Base-by-base conservation (phyloP, 2,113 vertebrate species). In the Mixornis gularis region DNA sequence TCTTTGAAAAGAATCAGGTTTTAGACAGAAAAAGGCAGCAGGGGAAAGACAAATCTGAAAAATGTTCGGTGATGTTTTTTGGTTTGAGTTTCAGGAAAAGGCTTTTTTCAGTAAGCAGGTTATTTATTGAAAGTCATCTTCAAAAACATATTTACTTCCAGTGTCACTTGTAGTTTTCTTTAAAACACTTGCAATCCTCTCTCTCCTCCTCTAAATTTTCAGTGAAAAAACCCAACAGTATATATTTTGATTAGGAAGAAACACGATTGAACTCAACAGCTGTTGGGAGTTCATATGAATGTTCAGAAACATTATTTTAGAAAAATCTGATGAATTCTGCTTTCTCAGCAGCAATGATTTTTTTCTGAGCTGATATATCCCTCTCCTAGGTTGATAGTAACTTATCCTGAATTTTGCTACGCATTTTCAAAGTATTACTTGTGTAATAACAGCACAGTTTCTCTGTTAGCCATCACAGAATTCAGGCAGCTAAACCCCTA, bases 271-370 rank as follows among this genome's bases (percentile, higher is more conserved):
- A 89, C 87, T 77, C 87, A 83, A 36, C 91, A 95, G 91, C 91
- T 96, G 84, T 63, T 91, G 68, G 59, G 80, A 87, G 76, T 87
- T 95, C 79, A 83, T 38, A 49, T 52, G 74, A 89, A 85, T 79
- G 91, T 92, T 93, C 43, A 83, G 79, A 91, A 93, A 85, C 27
- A 73, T 76, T 77, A 79, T 91, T 94, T 94, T 78, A 66, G 71
- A 87, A 68, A 72, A 84, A 89, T 83, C 59, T 44, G 74, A 89
- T 93, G 51, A 93, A 77, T 93, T 91, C 74, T 83, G 81, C 92
- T 91, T 94, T 89, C 81, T 87, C 87, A 93, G 94, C 89, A 93
- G 26, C 59, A 63, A 22, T 41, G 64, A 66, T 40, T 65, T 87
- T 90, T 87, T 86, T 90, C 88, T 56, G 63, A 89, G 78, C 53